Evolutionary conservation across 2,888 invertebrate species (phyloP).

Genomic region (Tiliacea aurago): DNA sequence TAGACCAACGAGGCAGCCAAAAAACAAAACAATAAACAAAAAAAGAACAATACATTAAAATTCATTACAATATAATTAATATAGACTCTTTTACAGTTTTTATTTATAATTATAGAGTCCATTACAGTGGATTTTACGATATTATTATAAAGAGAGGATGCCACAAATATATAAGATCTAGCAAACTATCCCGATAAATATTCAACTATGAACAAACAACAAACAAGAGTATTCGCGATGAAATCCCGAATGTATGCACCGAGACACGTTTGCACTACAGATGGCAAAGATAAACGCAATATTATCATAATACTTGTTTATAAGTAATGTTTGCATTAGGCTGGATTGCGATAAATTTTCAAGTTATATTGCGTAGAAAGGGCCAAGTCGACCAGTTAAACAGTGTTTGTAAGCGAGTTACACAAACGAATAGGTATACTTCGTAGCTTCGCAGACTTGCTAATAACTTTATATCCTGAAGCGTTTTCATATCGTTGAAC

Average conservation of each 20-base stretch:
- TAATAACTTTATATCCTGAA: conserved; percentile 56
- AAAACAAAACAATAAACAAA: too few relatives aligned
- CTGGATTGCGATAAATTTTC: conserved; percentile 34
- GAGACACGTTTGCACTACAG: conserved; percentile 28
- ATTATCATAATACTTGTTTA: conserved; percentile 31
- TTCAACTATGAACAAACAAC: conserved; percentile 9
- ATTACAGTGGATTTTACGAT: conserved; percentile 7
- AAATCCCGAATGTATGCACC: conserved; percentile 30
- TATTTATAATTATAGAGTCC: conserved; percentile 16
- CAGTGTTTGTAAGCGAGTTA: conserved; percentile 33
- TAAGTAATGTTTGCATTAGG: conserved; percentile 32
- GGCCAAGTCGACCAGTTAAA: conserved; percentile 24
- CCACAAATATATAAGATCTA: conserved; percentile 9
- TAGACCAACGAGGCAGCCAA: too few relatives aligned
- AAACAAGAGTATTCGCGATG: conserved; percentile 14
- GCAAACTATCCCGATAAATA: conserved; percentile 10
- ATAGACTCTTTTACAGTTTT: conserved; percentile 8
- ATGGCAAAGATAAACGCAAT: conserved; percentile 24
- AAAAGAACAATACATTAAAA: not conserved
- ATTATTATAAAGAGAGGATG: not conserved
- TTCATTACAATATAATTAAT: not conserved
- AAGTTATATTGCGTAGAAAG: conserved; percentile 9
- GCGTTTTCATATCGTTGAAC: conserved; percentile 45
- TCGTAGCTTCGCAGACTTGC: conserved; percentile 26
- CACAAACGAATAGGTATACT: conserved; percentile 32